Evolutionary conservation across 1,140 invertebrate species (phyloP).

Genomic region (Pseudomyrmex pallidus): DNA sequence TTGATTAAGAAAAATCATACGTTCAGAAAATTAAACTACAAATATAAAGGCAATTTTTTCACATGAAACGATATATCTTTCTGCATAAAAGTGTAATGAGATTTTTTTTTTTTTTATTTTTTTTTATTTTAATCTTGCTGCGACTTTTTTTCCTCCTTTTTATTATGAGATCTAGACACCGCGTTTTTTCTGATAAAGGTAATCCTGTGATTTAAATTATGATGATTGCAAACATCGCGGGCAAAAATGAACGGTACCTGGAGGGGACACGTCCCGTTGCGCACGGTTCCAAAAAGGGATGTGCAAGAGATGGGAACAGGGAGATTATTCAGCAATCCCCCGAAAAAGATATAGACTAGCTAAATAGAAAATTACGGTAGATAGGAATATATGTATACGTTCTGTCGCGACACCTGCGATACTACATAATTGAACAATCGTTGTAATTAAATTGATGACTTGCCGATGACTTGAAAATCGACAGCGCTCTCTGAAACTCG

Average conservation of each 20-base stretch:
- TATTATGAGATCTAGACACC: background rate
- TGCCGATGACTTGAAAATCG: background rate
- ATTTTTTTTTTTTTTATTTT: background rate
- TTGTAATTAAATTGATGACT: background rate
- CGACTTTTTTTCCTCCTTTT: background rate
- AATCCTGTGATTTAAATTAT: conserved; percentile 55
- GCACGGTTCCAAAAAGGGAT: background rate
- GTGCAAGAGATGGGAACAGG: background rate
- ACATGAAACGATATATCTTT: background rate
- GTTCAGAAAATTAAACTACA: background rate
- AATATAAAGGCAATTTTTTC: background rate
- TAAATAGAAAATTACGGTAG: background rate
- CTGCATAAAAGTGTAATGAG: background rate
- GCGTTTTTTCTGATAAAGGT: background rate
- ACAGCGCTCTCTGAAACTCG: background rate
- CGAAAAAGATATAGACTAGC: background rate
- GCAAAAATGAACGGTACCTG: conserved; percentile 55
- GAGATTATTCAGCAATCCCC: conserved; percentile 23
- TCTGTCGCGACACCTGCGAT: background rate
- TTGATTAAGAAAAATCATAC: background rate
- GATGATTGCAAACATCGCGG: conserved; percentile 35
- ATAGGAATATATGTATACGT: background rate
- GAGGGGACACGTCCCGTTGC: conserved; percentile 25
- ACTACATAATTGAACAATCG: background rate
- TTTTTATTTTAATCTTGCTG: background rate